Percentiles rank a stretch among this genome's conserved stretches.
Evolutionary conservation across 2,113 vertebrate species (phyloP).

Genomic region (Talpa occidentalis): DNA sequence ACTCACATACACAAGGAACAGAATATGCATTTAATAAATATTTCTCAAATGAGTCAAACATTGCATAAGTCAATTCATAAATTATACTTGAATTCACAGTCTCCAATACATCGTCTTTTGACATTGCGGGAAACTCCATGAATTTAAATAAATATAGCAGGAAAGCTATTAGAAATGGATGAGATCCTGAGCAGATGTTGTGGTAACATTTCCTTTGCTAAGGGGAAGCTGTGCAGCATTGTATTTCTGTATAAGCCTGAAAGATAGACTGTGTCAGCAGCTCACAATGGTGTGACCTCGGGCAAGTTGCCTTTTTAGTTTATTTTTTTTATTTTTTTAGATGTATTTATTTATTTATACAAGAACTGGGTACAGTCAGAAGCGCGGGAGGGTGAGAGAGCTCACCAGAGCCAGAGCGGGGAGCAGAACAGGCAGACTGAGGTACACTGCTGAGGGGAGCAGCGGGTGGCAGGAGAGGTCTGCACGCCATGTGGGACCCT

Average conservation of each 20-base stretch:
- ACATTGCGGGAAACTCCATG: not conserved
- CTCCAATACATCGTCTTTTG: not conserved
- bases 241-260: not conserved
- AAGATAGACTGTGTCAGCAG: not conserved
- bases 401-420: no score
- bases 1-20: not conserved
- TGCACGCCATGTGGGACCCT: no score
- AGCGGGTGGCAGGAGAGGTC: no score
- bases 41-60: not conserved
- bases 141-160: not conserved
- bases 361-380: no score
- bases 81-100: not conserved
- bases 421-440: no score
- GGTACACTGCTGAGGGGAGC: no score
- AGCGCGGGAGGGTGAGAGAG: no score
- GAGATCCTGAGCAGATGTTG: not conserved
- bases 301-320: not conserved
- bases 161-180: not conserved
- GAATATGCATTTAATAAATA: not conserved
- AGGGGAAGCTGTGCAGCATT: fast-evolving
- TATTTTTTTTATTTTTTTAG: no score
- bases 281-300: not conserved
- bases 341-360: no score
- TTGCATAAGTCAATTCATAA: not conserved
- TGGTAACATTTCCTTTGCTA: not conserved